Evolutionary conservation across 2,113 vertebrate genomes (phyloP).

Genomic region (Promerops cafer): DNA sequence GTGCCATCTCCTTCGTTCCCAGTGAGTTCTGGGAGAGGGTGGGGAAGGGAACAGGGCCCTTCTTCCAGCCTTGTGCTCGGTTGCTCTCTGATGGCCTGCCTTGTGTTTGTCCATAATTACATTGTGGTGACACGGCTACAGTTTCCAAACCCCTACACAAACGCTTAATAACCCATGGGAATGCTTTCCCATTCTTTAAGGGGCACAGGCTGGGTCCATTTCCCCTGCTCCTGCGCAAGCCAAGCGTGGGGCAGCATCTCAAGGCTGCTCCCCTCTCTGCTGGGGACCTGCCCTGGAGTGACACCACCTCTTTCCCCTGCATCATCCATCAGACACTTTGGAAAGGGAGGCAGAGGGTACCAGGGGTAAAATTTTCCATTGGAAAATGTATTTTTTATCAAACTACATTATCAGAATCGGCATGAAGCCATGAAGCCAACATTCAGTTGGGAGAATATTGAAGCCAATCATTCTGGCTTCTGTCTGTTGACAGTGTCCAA

Average conservation of each 20-base stretch:
- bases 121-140: background rate
- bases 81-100: background rate
- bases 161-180: constrained; percentile 26
- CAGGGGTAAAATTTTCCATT: background rate
- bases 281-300: background rate
- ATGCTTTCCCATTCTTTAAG: background rate
- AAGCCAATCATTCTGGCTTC: constrained; percentile 2
- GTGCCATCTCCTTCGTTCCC: rapidly evolving
- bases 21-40: background rate
- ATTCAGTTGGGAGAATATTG: background rate
- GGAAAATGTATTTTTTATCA: background rate
- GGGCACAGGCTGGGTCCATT: background rate
- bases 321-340: background rate
- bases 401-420: background rate
- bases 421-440: background rate
- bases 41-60: background rate
- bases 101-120: background rate
- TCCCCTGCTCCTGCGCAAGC: background rate
- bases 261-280: background rate
- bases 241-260: background rate
- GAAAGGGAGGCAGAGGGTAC: background rate
- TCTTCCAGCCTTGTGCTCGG: background rate
- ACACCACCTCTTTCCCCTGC: background rate
- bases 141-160: constrained; percentile 11
- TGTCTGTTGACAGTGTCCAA: constrained; percentile 3